Evolutionary conservation across 2,888 invertebrate species (phyloP).

Genomic region (Microplitis deprimator): DNA sequence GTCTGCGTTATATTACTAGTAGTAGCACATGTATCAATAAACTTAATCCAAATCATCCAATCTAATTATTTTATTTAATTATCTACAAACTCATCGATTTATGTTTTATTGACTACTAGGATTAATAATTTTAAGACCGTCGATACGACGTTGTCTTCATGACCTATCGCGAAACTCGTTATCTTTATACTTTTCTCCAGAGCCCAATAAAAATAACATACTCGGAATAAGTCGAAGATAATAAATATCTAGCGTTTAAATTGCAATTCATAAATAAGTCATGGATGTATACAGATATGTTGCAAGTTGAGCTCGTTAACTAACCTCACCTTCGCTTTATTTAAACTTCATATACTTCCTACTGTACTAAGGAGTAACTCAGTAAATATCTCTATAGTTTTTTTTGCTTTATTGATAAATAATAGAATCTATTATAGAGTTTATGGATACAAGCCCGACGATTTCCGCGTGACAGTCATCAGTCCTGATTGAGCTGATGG

Average conservation of each 20-base stretch:
- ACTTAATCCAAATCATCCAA: conserved; percentile 33
- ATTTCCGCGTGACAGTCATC: background rate
- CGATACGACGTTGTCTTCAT: background rate
- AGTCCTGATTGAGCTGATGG: background rate
- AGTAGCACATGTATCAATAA: background rate
- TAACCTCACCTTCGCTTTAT: conserved; percentile 25
- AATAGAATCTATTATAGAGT: background rate
- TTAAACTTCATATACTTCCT: background rate
- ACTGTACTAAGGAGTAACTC: background rate
- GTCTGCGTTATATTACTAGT: too few relatives aligned
- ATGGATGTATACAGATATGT: conserved; percentile 20
- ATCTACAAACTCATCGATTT: conserved; percentile 5
- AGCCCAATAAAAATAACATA: conserved; percentile 23
- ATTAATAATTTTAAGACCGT: conserved; percentile 14
- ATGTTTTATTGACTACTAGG: background rate
- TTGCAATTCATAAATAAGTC: conserved; percentile 37
- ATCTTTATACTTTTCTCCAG: conserved; percentile 11
- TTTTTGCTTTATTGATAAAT: background rate
- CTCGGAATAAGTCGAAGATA: conserved; percentile 7
- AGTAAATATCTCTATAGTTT: background rate
- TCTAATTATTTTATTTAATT: conserved; percentile 10
- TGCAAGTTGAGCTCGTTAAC: conserved; percentile 24
- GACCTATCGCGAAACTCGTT: conserved; percentile 15
- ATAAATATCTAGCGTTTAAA: conserved; percentile 27
- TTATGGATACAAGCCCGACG: background rate